Percentiles rank a stretch among this genome's conserved stretches.
phyloP scores from a whole-genome alignment of 2,888 invertebrate species.

The Rhogogaster chlorosoma region DNA sequence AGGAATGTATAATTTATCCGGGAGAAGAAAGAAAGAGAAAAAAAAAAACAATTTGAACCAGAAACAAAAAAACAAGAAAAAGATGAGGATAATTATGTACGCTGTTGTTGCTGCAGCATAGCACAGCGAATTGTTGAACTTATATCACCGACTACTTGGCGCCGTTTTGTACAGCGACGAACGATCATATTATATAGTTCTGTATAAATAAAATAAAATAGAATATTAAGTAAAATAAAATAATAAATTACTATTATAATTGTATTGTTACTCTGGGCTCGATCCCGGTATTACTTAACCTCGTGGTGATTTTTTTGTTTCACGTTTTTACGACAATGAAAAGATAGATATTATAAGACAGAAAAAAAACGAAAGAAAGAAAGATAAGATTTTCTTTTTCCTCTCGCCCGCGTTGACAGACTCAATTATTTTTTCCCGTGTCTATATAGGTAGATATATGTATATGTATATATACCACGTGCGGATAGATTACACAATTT shows the following conservation, averaged over 20 bases:
- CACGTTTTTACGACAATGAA: background rate
- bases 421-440: background rate
- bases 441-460: too few relatives aligned
- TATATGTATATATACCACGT: background rate
- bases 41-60: background rate
- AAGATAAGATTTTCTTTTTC: background rate
- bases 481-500: background rate
- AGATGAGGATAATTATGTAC: too few relatives aligned
- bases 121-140: too few relatives aligned
- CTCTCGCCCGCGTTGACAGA: background rate
- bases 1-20: background rate
- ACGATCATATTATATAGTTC: too few relatives aligned
- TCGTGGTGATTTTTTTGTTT: background rate
- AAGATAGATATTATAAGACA: background rate
- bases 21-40: background rate
- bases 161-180: too few relatives aligned
- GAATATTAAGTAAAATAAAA: background rate
- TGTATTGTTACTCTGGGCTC: background rate
- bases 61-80: too few relatives aligned
- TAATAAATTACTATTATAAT: background rate
- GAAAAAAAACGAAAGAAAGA: slow-evolving; percentile 25
- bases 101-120: too few relatives aligned
- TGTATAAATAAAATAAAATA: too few relatives aligned
- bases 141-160: too few relatives aligned
- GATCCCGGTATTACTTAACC: background rate